phyloP scores from a whole-genome alignment of 2,797 vertebrate species.

The Artibeus lituratus region DNA sequence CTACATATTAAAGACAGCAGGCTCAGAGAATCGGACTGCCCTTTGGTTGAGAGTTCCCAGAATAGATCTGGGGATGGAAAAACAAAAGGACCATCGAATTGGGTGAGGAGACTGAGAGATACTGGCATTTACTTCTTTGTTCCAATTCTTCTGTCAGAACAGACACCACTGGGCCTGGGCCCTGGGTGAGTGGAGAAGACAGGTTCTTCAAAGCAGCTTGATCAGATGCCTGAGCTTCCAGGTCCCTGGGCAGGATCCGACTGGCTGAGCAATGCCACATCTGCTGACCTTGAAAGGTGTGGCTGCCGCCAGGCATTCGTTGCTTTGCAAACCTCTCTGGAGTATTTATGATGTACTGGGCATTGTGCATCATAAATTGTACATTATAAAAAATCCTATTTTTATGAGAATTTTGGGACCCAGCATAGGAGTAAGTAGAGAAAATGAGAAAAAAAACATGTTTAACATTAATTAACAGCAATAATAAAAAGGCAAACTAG shows the following conservation, averaged over 20 bases:
- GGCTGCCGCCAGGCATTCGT: background rate
- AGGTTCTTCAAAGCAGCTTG: constrained; percentile 41
- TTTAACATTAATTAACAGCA: background rate
- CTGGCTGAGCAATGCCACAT: background rate
- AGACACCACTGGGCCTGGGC: constrained; percentile 40
- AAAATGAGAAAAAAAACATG: background rate
- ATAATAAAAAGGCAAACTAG: background rate
- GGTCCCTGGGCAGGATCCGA: constrained; percentile 38
- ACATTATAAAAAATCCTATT: background rate
- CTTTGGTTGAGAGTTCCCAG: background rate
- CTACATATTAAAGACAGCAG: background rate
- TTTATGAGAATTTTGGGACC: background rate
- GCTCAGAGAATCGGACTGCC: background rate
- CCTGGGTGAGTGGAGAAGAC: background rate
- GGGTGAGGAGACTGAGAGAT: background rate
- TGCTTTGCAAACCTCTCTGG: background rate
- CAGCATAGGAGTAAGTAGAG: background rate
- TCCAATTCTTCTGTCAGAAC: constrained; percentile 20
- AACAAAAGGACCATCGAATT: background rate
- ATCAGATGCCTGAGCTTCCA: constrained; percentile 64
- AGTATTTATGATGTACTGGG: background rate
- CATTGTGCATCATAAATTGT: background rate
- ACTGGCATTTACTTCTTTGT: constrained; percentile 60
- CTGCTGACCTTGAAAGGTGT: constrained; percentile 38
- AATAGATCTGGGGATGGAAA: constrained; percentile 21